Conservation (phyloP, 1,140 invertebrate genomes). For the Caenorhabditis brenneri region DNA sequence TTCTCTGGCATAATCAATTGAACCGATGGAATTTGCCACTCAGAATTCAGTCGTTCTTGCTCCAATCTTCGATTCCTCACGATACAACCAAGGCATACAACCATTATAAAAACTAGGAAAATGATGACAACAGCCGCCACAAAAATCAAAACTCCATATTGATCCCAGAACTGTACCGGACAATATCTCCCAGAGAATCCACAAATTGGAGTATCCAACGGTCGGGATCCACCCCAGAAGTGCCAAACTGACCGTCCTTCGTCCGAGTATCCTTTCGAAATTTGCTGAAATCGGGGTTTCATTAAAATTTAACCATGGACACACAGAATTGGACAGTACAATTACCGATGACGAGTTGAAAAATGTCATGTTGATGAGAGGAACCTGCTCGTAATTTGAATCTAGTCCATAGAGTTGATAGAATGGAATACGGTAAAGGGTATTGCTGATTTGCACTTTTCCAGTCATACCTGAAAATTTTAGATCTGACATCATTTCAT, state of each 20-base stretch:
- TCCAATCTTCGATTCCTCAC: slow-evolving; percentile 38
- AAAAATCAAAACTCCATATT: slow-evolving; percentile 44
- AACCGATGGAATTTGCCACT: slow-evolving; percentile 49
- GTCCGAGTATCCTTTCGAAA: slow-evolving; percentile 21
- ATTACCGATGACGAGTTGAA: background rate
- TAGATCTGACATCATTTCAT: background rate
- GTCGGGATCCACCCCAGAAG: background rate
- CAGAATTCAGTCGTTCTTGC: slow-evolving; percentile 45
- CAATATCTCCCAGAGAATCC: slow-evolving; percentile 48
- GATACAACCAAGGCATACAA: background rate
- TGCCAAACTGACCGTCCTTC: background rate
- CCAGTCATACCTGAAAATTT: slow-evolving; percentile 49
- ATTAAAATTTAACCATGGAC: background rate
- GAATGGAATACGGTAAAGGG: slow-evolving; percentile 41
- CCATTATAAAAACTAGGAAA: background rate
- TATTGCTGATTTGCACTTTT: slow-evolving; percentile 40
- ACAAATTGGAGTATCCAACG: slow-evolving; percentile 32
- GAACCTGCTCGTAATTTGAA: slow-evolving; percentile 16
- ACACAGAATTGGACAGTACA: background rate
- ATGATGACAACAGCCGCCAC: slow-evolving; percentile 22
- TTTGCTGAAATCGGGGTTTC: background rate
- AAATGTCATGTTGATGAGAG: slow-evolving; percentile 41
- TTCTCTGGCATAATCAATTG: slow-evolving; percentile 32
- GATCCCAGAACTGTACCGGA: slow-evolving; percentile 50
- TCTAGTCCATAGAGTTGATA: slow-evolving; percentile 45